phyloP scores from a whole-genome alignment of 2,797 vertebrate species.

The Moxostoma hubbsi region DNA sequence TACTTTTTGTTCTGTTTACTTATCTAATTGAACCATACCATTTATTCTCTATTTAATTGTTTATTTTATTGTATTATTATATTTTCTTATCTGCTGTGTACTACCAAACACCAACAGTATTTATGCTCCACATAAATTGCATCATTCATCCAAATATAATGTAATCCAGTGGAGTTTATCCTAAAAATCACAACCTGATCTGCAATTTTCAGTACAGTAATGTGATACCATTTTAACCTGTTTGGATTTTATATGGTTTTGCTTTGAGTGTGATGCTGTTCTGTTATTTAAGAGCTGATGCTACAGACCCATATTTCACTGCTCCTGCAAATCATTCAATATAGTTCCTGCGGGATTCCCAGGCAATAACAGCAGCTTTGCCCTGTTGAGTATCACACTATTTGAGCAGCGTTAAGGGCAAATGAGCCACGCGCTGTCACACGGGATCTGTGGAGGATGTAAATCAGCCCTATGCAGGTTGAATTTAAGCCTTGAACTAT shows the following conservation, averaged over 20 bases:
- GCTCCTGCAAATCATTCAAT: conserved; percentile 2
- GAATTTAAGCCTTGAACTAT: conserved; percentile 30
- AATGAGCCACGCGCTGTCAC: conserved; percentile 5
- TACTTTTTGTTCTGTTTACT: no score
- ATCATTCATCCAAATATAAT: not conserved
- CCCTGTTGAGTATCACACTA: not conserved
- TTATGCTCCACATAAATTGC: no score
- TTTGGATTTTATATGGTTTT: not conserved
- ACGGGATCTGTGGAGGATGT: conserved; percentile 17
- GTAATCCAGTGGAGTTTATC: not conserved
- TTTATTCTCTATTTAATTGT: no score
- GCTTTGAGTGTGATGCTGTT: not conserved
- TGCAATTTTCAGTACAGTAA: not conserved
- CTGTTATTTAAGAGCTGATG: not conserved
- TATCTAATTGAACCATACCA: no score
- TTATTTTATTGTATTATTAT: no score
- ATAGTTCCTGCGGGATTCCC: conserved; percentile 1
- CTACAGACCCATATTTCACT: conserved; percentile 11
- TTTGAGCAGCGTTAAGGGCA: conserved; percentile 8
- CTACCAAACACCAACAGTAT: no score
- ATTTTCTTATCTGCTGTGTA: no score
- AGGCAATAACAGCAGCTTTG: conserved; percentile 16
- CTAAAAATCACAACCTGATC: conserved; percentile 8
- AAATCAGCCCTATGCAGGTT: conserved; percentile 30
- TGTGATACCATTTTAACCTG: not conserved